These are phyloP conservation scores for Cephalopholis sonnerati DNA, from an alignment of 2,113 vertebrate species.

Conservation along the genomic window DNA sequence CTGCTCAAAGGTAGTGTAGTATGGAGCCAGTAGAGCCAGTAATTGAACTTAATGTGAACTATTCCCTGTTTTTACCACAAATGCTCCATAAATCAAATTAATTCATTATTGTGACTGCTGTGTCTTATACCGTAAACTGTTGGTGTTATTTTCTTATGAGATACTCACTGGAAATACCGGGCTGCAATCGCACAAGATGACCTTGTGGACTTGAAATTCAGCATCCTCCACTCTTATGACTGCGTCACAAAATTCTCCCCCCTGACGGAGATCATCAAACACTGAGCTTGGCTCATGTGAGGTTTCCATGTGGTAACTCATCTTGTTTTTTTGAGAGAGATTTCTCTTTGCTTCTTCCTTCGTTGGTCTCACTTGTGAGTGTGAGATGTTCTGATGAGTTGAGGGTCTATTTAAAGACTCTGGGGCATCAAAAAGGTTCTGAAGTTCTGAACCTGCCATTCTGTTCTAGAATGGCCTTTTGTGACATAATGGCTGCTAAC, in stretches of 20 bases:
- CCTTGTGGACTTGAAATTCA: conserved; percentile 40
- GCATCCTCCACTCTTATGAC: conserved; percentile 39
- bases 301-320: neutral
- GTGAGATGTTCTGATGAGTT: neutral
- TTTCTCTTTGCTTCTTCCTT: too few species aligned
- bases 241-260: conserved; percentile 31
- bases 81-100: too few species aligned
- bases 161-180: conserved; percentile 48
- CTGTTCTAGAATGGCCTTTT: neutral
- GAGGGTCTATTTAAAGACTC: neutral
- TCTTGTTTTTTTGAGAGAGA: neutral
- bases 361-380: neutral
- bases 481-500: neutral
- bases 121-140: too few species aligned
- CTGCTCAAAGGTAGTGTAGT: too few species aligned
- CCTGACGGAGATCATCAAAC: conserved; percentile 9
- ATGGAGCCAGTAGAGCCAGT: too few species aligned
- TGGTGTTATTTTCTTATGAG: neutral
- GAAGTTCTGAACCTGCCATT: neutral
- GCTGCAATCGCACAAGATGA: conserved; percentile 42
- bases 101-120: neutral
- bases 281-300: neutral
- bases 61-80: too few species aligned
- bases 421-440: too few species aligned
- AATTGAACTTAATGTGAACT: too few species aligned